Evolutionary conservation across 2,888 invertebrate species (phyloP).

Genomic region (Rhimphoctona megacephalus): DNA sequence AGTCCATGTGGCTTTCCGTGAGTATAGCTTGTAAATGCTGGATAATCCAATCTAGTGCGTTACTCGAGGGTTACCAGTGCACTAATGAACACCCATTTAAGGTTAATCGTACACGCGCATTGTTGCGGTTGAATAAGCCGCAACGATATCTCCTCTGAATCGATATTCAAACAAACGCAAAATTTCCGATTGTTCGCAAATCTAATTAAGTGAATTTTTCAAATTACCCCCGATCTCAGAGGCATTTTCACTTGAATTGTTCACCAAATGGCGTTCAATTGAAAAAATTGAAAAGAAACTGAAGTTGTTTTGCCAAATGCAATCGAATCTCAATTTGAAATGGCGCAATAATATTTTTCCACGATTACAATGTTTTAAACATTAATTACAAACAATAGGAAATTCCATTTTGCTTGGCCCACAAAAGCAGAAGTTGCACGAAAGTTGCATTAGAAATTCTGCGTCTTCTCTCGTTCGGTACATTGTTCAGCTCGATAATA

Average conservation of each 20-base stretch:
- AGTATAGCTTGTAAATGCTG: conserved; percentile 26
- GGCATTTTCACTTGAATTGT: not conserved
- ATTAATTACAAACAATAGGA: not conserved
- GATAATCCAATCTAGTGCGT: conserved; percentile 43
- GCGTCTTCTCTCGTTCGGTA: not conserved
- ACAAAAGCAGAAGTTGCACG: not conserved
- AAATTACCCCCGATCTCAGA: not conserved
- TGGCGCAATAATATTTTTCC: not conserved
- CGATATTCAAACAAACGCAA: conserved; percentile 11
- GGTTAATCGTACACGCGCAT: conserved; percentile 25
- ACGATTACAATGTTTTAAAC: not conserved
- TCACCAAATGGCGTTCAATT: not conserved
- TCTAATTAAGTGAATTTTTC: not conserved
- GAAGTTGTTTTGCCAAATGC: not conserved
- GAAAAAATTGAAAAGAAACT: not conserved
- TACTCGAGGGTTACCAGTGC: conserved; percentile 26
- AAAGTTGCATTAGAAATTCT: conserved; percentile 1
- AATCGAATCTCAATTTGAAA: not conserved
- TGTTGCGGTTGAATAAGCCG: conserved; percentile 5
- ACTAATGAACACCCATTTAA: conserved; percentile 28
- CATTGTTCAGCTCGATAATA: conserved; percentile 1
- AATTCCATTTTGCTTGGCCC: not conserved
- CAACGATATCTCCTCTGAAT: conserved; percentile 3
- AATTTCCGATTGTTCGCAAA: not conserved
- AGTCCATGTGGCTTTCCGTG: conserved; percentile 14